phyloP scores from a whole-genome alignment of 2,888 invertebrate species.

The Drosophila suboccidentalis region DNA sequence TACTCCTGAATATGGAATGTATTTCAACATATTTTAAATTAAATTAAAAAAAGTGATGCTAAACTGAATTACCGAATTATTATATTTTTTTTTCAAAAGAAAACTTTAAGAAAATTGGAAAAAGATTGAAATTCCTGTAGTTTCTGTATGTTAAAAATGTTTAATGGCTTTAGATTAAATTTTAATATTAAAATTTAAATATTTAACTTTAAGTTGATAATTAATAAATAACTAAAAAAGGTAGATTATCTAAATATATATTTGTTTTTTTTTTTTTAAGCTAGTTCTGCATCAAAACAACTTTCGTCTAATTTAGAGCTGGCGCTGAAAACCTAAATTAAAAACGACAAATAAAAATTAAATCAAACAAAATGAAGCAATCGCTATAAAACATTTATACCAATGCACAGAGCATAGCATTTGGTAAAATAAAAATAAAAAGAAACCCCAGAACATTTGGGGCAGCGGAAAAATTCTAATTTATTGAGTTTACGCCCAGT shows the following conservation, averaged over 20 bases:
- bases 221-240: background rate
- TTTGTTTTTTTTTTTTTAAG: background rate
- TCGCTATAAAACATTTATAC: slow-evolving; percentile 30
- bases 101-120: too few species aligned
- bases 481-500: slow-evolving; percentile 75
- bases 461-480: slow-evolving; percentile 64
- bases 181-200: background rate
- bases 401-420: slow-evolving; percentile 8
- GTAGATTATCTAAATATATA: too few species aligned
- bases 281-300: background rate
- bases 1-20: background rate
- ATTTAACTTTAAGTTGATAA: background rate
- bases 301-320: background rate
- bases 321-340: background rate
- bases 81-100: background rate
- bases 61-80: too few species aligned
- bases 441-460: slow-evolving; percentile 28
- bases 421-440: slow-evolving; percentile 9
- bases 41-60: background rate
- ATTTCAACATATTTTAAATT: background rate
- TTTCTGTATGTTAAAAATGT: too few species aligned
- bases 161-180: background rate
- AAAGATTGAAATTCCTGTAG: too few species aligned
- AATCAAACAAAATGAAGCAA: slow-evolving; percentile 24
- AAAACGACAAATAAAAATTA: slow-evolving; percentile 20